These are phyloP conservation scores for Hyphantria cunea DNA, from an alignment of 1,140 invertebrate genomes.

Conservation along the genomic window DNA sequence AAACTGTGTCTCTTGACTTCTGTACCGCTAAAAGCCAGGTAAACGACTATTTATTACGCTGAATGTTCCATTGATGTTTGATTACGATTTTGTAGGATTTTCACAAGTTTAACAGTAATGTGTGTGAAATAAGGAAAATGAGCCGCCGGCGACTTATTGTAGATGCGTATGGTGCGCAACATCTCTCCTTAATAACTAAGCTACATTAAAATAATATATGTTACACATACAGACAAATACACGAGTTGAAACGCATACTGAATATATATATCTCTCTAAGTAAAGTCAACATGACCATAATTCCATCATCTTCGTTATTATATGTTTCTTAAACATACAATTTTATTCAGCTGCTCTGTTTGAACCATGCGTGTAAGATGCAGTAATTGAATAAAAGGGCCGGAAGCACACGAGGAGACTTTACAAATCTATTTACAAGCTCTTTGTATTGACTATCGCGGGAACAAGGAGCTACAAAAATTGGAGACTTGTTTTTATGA, in stretches of 20 bases:
- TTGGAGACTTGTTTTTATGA: not conserved
- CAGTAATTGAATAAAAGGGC: constrained; percentile 53
- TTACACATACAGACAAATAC: too few relatives aligned
- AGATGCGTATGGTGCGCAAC: too few relatives aligned
- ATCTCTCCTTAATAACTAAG: too few relatives aligned
- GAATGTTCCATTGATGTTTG: not conserved
- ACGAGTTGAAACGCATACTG: too few relatives aligned
- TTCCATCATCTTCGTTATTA: too few relatives aligned
- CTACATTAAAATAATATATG: too few relatives aligned
- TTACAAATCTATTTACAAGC: constrained; percentile 62
- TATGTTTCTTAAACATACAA: not conserved
- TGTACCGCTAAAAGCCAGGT: constrained; percentile 38
- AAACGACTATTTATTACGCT: constrained; percentile 24
- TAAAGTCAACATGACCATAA: too few relatives aligned
- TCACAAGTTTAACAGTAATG: too few relatives aligned
- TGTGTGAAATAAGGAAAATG: too few relatives aligned
- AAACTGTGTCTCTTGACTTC: constrained; percentile 41
- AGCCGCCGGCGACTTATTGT: too few relatives aligned
- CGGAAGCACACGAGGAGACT: constrained; percentile 37
- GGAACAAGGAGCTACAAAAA: constrained; percentile 28
- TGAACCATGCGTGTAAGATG: constrained; percentile 19
- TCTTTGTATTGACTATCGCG: constrained; percentile 63
- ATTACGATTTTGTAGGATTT: too few relatives aligned
- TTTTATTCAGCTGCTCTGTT: not conserved
- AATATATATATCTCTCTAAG: too few relatives aligned